Evolutionary conservation across 2,113 vertebrate genomes (phyloP), one percentile per base, ranked within the genome.

Genomic region (Trematomus loennbergii): DNA sequence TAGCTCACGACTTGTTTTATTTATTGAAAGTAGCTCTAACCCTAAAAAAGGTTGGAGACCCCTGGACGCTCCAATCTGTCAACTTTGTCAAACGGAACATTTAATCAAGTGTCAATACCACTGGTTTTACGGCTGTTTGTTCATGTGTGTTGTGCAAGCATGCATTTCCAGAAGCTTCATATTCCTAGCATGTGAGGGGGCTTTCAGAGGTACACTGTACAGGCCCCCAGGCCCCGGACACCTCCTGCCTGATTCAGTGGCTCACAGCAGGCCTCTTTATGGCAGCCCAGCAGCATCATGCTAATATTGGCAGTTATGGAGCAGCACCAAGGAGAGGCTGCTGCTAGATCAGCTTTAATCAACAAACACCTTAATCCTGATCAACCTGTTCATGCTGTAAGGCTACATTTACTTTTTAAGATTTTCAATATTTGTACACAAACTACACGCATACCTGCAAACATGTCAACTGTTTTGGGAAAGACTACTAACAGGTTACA

Each of bases 241-340:
- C 88, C 89, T 89, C 63, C 45, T 25, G 80, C 45, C 81, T 69
- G 55, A 83, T 87, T 89, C 87, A 91, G 5, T 12, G 25, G 29
- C 71, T 81, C 75, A 64, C 75, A 91, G 83, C 75, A 46, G 64
- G 74, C 29, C 68, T 81, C 63, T 90, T 71, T 74, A 86, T 75
- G 17, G 77, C 43, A 53, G 61, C 22, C 40, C 57, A 2, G 48
- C 29, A 58, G 43, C 29, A 58, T 85, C 53, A 25, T 54, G 54
- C 53, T 17, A 36, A 72, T 17, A 68, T 36, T 13, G n/a, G 7
- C 50, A 58, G 46, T 33, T 46, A 52, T 0, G 49, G 68, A 62
- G 45, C 46, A 69, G 16, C 72, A 72, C 40, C 52, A 72, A 50
- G 62, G 46, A 43, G 73, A 80, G 52, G 40, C 29, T 59, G 36